A percentile compares a stretch with the other conserved stretches of the same genome.
phyloP scores from a whole-genome alignment of 2,113 vertebrate genomes.

The Siniperca knerii region DNA sequence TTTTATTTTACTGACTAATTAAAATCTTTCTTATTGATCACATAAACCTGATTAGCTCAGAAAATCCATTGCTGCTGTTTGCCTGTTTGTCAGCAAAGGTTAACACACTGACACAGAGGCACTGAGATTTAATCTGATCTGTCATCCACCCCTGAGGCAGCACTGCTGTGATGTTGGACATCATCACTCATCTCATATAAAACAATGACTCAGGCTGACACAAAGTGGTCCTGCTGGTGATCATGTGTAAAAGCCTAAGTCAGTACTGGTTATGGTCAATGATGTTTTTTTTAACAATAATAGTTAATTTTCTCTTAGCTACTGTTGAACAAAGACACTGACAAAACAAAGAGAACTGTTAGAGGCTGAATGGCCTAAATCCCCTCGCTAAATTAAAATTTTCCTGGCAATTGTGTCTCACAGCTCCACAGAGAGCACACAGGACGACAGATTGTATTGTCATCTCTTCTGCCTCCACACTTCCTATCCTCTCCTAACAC shows the following conservation, averaged over 20 bases:
- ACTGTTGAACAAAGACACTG: conserved; percentile 19
- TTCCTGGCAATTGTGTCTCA: conserved; percentile 49
- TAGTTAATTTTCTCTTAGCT: conserved; percentile 29
- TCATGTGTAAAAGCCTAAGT: conserved; percentile 18
- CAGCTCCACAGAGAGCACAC: conserved; percentile 50
- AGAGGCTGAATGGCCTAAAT: conserved; percentile 49
- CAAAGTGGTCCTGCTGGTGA: conserved; percentile 23
- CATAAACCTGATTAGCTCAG: conserved; percentile 1
- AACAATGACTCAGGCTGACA: conserved; percentile 34
- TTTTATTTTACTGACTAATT: conserved; percentile 16
- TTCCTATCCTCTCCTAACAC: conserved; percentile 52
- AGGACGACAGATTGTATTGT: conserved; percentile 65
- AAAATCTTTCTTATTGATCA: neutral
- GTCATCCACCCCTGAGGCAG: conserved; percentile 31
- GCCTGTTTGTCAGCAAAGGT: conserved; percentile 50
- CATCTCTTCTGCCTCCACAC: conserved; percentile 59
- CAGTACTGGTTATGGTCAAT: conserved; percentile 31
- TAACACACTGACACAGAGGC: conserved; percentile 37
- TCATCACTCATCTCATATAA: conserved; percentile 29
- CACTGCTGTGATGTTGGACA: conserved; percentile 20
- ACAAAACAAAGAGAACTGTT: conserved; percentile 36
- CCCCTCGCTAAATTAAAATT: conserved; percentile 51
- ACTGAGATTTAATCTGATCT: conserved; percentile 51
- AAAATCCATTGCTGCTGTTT: conserved; percentile 28
- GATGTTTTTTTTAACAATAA: conserved; percentile 7